Evolutionary conservation across 1,140 invertebrate species (phyloP), one percentile per base, ranked within the genome.

Genomic region (Drosophila sturtevanti): DNA sequence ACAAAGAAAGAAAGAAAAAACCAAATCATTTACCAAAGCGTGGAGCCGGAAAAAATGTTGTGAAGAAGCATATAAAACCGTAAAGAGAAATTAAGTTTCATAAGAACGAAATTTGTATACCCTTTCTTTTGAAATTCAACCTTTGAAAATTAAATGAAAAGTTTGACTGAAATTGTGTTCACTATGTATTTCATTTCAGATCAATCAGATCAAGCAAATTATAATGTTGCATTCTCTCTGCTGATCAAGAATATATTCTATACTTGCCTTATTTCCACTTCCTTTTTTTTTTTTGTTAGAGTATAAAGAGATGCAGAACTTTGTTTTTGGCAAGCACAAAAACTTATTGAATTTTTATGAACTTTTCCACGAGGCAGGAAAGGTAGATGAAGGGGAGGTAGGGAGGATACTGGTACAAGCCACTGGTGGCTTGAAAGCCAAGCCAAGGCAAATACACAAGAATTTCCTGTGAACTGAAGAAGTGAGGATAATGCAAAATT

Each of bases 341-440:
- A 77, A 77, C 84, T 67, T 89, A 89, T 87, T 82, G 79, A 82
- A 89, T 87, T 87, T 87, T 79, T 64, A 89, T 89, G 76, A 79
- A 79, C 52, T 77, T 65, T 76, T 72, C 21, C 31, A 60, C 54
- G 54, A 68, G 55, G 54, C 51, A 37, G 60, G 70, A 63, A 58
- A 62, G 16, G n/a, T 0, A 48, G 22, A 54, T n/a, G n/a, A 5
- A n/a, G 4, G 3, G 12, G 5, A 14, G 37, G 37, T 4, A 38
- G 37, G 1, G 18, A 21, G 16, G 41, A 7, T 6, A 31, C 2
- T 4, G 27, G 18, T 14, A 14, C 38, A 14, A 2, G 21, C 4
- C 6, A 18, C 38, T 5, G n/a, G 41, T 21, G 41, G 41, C 16
- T 48, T 48, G 41, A 48, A 48, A 48, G 41, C 41, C 63, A 48